Base-by-base conservation (phyloP, 2,888 invertebrate genomes). In the Hirtodrosophila trivittata region DNA sequence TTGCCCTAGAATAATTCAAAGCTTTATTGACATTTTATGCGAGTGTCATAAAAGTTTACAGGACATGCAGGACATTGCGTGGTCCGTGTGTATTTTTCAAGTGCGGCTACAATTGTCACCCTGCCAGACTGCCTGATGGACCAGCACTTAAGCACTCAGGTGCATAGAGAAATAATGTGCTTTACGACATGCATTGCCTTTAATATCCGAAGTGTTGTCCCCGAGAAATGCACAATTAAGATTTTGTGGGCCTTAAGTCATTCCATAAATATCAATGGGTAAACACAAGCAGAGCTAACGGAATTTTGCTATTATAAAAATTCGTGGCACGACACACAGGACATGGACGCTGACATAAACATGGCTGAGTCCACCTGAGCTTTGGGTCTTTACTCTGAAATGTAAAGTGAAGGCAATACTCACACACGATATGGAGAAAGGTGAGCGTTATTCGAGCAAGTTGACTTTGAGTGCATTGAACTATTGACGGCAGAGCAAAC, bases 211-310 rank as follows among this genome's bases (percentile, higher is more conserved):
- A 42, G 30, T 38, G 18, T 5, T 25, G 16, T 8, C 21, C 26
- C 5, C 12, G 38, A 51, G 50, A 32, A 56, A 49, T 41, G 58
- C 38, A 45, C 60, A 80, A 80, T 85, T 75, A 80, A 66, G 72
- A 74, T 39, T 37, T n/a, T 26, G 35, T 57, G 49, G 21, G 8
- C 39, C 41, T 8, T 37, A 58, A 58, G 46, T 69, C 45, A 41
- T 64, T 69, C 64, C 66, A 60, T 60, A 83, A 76, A 63, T 66
- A 57, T 54, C 58, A 64, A 74, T 73, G 67, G 60, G 54, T 47
- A 60, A 60, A 33, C 68, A 68, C 8, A 30, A 14, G 13, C 35
- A 26, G 9, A 38, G 28, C 26, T 1, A 9, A 8, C 25, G 39
- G 50, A 25, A 51, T 59, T 59, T 30, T 42, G 7, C 18, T 9